Evolutionary conservation across 2,888 invertebrate species (phyloP).

Genomic region (Slavum lentiscoides): DNA sequence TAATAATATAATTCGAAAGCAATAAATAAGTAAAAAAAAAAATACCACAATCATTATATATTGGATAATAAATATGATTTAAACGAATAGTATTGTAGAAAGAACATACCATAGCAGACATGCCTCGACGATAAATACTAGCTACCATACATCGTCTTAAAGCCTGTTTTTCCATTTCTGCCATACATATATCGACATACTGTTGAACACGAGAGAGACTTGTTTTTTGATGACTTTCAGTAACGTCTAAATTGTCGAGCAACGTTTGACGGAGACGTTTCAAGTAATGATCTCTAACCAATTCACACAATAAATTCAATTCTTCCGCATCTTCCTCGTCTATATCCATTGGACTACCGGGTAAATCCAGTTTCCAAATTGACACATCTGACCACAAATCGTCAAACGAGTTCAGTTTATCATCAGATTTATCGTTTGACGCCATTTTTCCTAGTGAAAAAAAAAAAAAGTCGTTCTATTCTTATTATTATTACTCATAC

Average conservation of each 20-base stretch:
- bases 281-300: slow-evolving; percentile 41
- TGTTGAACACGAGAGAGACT: neutral
- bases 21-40: no score
- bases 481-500: neutral
- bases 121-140: slow-evolving; percentile 56
- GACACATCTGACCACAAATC: neutral
- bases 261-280: slow-evolving; percentile 38
- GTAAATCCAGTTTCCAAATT: slow-evolving; percentile 29
- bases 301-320: slow-evolving; percentile 21
- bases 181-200: slow-evolving; percentile 24
- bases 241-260: slow-evolving; percentile 16
- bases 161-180: slow-evolving; percentile 57
- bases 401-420: neutral
- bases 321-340: slow-evolving; percentile 24
- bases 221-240: neutral
- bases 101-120: slow-evolving; percentile 56
- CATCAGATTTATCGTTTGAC: neutral
- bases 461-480: neutral
- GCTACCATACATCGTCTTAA: slow-evolving; percentile 57
- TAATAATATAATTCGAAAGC: no score
- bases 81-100: neutral
- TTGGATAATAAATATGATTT: no score
- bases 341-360: slow-evolving; percentile 16
- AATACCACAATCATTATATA: no score
- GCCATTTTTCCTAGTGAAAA: slow-evolving; percentile 17